Conservation (phyloP, 1,140 invertebrate species). For the Brachionus rotundiformis region DNA sequence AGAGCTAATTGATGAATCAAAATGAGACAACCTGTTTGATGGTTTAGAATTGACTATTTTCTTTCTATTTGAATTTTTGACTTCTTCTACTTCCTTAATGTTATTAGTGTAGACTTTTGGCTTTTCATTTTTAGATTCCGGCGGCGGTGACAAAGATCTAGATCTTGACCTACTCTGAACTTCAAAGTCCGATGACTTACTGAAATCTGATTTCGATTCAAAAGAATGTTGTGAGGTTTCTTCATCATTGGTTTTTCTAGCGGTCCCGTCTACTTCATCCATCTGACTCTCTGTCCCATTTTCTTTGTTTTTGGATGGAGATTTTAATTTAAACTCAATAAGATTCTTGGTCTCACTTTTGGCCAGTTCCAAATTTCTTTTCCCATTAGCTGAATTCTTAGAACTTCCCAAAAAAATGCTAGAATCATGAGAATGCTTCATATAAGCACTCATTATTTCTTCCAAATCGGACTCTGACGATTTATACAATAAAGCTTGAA, state of each 20-base stretch:
- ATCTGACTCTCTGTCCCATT: not conserved
- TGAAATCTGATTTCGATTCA: slow-evolving; percentile 9
- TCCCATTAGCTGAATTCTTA: slow-evolving; percentile 44
- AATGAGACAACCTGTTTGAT: not conserved
- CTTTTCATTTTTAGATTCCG: not conserved
- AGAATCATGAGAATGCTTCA: slow-evolving; percentile 70
- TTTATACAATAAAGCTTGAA: slow-evolving; percentile 53
- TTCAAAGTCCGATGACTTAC: slow-evolving; percentile 35
- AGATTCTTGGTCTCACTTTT: not conserved
- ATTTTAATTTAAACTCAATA: slow-evolving; percentile 17
- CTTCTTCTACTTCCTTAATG: not conserved
- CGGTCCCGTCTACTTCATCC: not conserved
- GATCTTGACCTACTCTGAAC: not conserved
- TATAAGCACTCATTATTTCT: slow-evolving; percentile 70
- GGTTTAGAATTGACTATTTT: not conserved
- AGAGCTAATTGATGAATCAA: slow-evolving; percentile 6
- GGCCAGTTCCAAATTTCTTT: not conserved
- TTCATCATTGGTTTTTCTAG: not conserved
- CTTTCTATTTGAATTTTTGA: not conserved
- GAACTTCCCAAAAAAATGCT: slow-evolving; percentile 69
- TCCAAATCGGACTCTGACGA: slow-evolving; percentile 70
- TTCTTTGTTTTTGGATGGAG: not conserved
- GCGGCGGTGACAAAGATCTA: not conserved
- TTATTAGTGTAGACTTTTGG: not conserved
- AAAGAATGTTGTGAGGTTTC: not conserved